Evolutionary conservation across 2,888 invertebrate genomes (phyloP).

Genomic region (Mimumesa dahlbomi): DNA sequence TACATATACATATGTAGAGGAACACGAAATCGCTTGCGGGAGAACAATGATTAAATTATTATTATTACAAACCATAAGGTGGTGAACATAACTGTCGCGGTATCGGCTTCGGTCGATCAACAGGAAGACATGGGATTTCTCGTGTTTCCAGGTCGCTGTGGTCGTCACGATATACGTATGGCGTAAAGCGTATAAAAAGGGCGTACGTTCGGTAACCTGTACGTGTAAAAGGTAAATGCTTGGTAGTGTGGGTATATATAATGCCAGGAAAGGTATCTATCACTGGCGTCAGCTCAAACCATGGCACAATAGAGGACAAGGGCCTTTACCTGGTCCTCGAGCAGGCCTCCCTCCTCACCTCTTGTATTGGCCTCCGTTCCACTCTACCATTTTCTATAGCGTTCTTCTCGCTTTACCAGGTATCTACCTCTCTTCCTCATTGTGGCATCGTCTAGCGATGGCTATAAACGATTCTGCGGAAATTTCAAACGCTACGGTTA

Average conservation of each 20-base stretch:
- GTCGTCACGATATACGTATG: constrained; percentile 5
- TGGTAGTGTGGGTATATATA: constrained; percentile 41
- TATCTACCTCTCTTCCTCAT: constrained; percentile 27
- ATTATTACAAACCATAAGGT: constrained; percentile 1
- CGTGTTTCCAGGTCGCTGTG: constrained; percentile 35
- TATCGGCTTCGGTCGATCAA: constrained; percentile 24
- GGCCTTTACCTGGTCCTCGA: constrained; percentile 64
- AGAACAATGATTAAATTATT: constrained; percentile 34
- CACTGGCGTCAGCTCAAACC: constrained; percentile 75
- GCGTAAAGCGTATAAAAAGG: too few relatives aligned
- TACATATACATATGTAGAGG: too few relatives aligned
- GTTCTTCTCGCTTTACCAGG: constrained; percentile 43
- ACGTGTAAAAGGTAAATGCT: constrained; percentile 38
- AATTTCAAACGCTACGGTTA: background rate
- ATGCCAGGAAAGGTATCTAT: constrained; percentile 70
- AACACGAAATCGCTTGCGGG: too few relatives aligned
- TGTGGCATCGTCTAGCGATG: constrained; percentile 16
- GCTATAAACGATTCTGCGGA: constrained; percentile 18
- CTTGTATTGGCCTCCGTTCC: constrained; percentile 45
- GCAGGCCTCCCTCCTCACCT: constrained; percentile 13
- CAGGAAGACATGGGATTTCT: constrained; percentile 46
- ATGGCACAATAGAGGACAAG: constrained; percentile 74
- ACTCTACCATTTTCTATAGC: constrained; percentile 58
- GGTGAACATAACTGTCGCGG: background rate
- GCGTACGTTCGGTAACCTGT: constrained; percentile 40